A percentile compares a stretch with the other conserved stretches of the same genome.
Conservation (phyloP, 2,888 invertebrate species). For the Chrysotoxum bicinctum region DNA sequence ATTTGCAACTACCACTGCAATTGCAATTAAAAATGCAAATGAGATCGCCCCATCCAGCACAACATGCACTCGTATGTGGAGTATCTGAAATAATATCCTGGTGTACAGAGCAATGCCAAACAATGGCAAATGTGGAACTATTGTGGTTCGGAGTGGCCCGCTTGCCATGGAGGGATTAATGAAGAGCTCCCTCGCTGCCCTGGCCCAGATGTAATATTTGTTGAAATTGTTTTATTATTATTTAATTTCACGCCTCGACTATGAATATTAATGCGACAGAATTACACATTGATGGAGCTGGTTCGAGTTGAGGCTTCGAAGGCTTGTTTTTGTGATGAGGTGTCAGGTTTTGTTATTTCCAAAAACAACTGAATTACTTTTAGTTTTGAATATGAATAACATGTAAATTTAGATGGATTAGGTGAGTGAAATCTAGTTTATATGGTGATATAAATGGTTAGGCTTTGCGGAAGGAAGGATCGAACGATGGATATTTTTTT, state of each 20-base stretch:
- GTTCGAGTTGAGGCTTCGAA: neutral
- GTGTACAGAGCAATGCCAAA: neutral
- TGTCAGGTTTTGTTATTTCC: slow-evolving; percentile 24
- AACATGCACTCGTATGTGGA: neutral
- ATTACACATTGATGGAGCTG: slow-evolving; percentile 20
- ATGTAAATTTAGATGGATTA: slow-evolving; percentile 18
- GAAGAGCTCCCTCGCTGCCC: neutral
- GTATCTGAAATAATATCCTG: slow-evolving; percentile 9
- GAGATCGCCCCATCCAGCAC: slow-evolving; percentile 7
- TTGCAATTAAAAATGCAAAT: slow-evolving; percentile 72
- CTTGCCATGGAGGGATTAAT: slow-evolving; percentile 15
- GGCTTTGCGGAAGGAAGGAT: too few relatives aligned
- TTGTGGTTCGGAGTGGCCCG: slow-evolving; percentile 1
- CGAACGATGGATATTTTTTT: too few relatives aligned
- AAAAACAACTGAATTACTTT: slow-evolving; percentile 45
- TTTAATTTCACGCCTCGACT: slow-evolving; percentile 58
- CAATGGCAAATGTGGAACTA: slow-evolving; percentile 44
- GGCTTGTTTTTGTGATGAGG: slow-evolving; percentile 4
- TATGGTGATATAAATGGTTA: too few relatives aligned
- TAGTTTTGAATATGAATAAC: slow-evolving; percentile 31
- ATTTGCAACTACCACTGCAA: slow-evolving; percentile 31
- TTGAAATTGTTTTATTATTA: slow-evolving; percentile 69
- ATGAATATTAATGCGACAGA: slow-evolving; percentile 67
- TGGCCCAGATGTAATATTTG: slow-evolving; percentile 54
- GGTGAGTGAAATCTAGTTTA: neutral